Percentiles rank a stretch among this genome's conserved stretches.
These are phyloP conservation scores for Muscicapa striata DNA, from an alignment of 2,797 vertebrate genomes.

Conservation along the genomic window DNA sequence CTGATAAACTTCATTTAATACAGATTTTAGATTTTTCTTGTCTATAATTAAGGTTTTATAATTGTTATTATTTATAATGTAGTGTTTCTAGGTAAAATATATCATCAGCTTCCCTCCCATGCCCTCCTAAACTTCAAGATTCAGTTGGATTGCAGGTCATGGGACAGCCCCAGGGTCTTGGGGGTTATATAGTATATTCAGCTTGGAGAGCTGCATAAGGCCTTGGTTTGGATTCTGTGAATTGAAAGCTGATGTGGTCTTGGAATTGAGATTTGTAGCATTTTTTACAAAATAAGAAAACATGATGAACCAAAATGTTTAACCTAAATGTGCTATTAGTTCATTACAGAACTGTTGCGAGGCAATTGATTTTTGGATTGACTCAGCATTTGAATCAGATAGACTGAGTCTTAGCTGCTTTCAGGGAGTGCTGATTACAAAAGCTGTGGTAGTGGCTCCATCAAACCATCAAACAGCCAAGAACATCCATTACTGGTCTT, in stretches of 20 bases:
- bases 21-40: background rate
- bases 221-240: background rate
- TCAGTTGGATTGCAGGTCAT: background rate
- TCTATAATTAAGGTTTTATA: background rate
- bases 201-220: background rate
- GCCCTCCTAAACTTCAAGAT: background rate
- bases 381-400: background rate
- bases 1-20: background rate
- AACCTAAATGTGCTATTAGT: background rate
- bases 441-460: background rate
- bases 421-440: background rate
- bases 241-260: background rate
- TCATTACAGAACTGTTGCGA: background rate
- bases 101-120: background rate
- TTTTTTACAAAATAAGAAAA: background rate
- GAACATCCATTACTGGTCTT: background rate
- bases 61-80: background rate
- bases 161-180: background rate
- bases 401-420: background rate
- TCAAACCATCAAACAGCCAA: background rate
- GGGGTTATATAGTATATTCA: accelerated
- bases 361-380: background rate
- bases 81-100: background rate
- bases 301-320: background rate
- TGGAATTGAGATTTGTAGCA: background rate